Evolutionary conservation across 2,888 invertebrate species (phyloP), one percentile per base, ranked within the genome.

Genomic region (Acanthococcus lagerstroemiae): DNA sequence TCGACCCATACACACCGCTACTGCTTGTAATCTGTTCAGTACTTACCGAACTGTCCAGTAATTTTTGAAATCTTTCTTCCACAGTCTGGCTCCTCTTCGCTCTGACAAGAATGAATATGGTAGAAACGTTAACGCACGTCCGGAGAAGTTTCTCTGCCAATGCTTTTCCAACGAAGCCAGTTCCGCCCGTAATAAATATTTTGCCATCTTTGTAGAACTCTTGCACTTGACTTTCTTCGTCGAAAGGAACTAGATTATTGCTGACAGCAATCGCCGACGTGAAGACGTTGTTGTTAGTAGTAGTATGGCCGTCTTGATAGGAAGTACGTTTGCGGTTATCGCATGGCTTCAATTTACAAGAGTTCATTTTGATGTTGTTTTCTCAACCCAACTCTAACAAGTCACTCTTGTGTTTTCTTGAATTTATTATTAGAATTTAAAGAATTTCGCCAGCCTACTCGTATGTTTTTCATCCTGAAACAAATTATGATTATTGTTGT

Each of bases 91-190:
- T 87, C 58, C 84, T 77, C 76, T 88, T 87, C 67, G 87, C 86
- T 74, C 90, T 80, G 78, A 90, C 84, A 71, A 90, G 77, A 69
- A 88, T 77, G 77, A 88, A 92, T 73, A 92, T 84, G 73, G 82
- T 84, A 75, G 83, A 83, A 72, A 92, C 82, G 72, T 85, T 84
- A 66, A 90, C 86, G 80, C 90, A 88, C 73, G 88, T 86, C 72
- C 90, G 80, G 66, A 92, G 77, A 71, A 92, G 77, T 77, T 92
- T 92, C 78, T 92, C 91, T 22, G 92, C 84, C 68, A 91, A 79
- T 66, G 90, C 90, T 81, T 92, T 91, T 46, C 91, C 91, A 80
- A 92, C 83, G 73, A 92, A 91, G 1, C 91, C 91, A 0, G 89
- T 88, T 17, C 83, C 88, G 57, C 91, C 90, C 0, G 90, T 91